Evolutionary conservation across 2,113 vertebrate species (phyloP), one percentile per base, ranked within the genome.

Genomic region (Arothron firmamentum): DNA sequence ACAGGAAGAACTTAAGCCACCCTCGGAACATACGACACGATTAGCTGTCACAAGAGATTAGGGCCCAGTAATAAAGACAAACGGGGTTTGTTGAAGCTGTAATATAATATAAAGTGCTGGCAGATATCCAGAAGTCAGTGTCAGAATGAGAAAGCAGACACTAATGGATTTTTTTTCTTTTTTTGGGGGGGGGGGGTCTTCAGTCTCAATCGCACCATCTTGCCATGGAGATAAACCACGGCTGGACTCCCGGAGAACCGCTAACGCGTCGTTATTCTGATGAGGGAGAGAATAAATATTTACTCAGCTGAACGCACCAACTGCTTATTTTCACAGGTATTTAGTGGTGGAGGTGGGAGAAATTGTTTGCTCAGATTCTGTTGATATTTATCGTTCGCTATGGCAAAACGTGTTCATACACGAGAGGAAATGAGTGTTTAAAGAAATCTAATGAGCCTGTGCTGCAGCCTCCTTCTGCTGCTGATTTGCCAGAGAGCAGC

Each of bases 31-130:
- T 79, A 67, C 70, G 78, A 83, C 75, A 60, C 67, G 83, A 85
- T 84, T 78, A 78, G 63, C 79, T 75, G 81, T 81, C 81, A 83
- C 53, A 43, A 64, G 77, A 82, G 83, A 83, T 87, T 81, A 85
- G 57, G 48, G 67, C 59, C 65, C 78, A 61, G 75, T 83, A 87
- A 85, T 83, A 80, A 83, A 84, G 85, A 87, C 75, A 77, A 84
- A 83, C 52, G 62, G 73, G 50, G 67, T 63, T 57, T 76, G 80
- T 77, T 79, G 71, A 70, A 66, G 78, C 65, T 74, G 84, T 83
- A 82, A 87, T 78, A 65, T 68, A 75, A 87, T 80, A 88, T 75
- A 52, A 82, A 59, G 75, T 67, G 85, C 80, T 80, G 81, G 80
- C 78, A 83, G 81, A 83, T 78, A 80, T 75, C 79, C 77, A 85